These are phyloP conservation scores for Ceratosolen fusciceps DNA, from an alignment of 1,140 invertebrate genomes.

Conservation along the genomic window DNA sequence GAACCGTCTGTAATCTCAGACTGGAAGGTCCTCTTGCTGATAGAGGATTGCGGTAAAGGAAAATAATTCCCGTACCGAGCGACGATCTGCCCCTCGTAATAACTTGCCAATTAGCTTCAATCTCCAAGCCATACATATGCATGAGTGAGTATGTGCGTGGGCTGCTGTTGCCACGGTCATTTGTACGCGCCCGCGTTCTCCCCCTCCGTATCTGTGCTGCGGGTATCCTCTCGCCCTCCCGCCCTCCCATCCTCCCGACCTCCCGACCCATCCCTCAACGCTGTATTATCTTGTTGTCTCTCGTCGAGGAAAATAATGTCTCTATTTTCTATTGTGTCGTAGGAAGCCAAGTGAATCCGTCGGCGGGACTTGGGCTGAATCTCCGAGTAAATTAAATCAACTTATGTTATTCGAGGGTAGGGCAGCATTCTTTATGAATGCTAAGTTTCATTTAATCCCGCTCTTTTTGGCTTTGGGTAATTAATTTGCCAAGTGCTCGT, in stretches of 20 bases:
- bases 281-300: background rate
- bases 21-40: background rate
- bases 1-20: background rate
- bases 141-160: background rate
- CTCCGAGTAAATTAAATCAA: background rate
- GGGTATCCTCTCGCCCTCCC: too few relatives aligned
- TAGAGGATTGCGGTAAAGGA: background rate
- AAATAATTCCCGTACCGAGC: background rate
- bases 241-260: too few relatives aligned
- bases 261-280: too few relatives aligned
- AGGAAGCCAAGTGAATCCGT: background rate
- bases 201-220: too few relatives aligned
- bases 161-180: too few relatives aligned
- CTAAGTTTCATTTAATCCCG: conserved; percentile 11
- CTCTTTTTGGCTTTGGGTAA: conserved; percentile 15
- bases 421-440: background rate
- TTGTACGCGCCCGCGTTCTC: too few relatives aligned
- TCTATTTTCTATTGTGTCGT: background rate
- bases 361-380: background rate
- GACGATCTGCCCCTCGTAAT: background rate
- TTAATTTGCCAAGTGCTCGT: conserved; percentile 46
- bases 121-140: background rate
- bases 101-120: background rate
- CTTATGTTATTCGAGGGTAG: background rate
- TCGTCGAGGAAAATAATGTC: background rate